Conservation (phyloP, 2,113 vertebrate genomes). For the Larimichthys crocea region DNA sequence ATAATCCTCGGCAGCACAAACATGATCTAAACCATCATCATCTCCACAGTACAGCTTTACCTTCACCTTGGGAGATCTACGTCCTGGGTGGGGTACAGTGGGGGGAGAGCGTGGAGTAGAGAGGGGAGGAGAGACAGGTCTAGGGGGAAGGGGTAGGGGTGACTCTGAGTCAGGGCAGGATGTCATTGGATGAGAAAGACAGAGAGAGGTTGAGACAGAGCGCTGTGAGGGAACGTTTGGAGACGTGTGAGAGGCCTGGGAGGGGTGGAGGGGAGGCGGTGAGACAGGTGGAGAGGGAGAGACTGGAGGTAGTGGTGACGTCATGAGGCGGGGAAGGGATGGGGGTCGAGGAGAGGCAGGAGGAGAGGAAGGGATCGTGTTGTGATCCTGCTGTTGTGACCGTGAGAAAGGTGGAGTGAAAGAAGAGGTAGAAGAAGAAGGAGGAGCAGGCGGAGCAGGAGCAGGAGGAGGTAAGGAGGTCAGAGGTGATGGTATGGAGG, state of each 20-base stretch:
- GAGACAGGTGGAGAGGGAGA: conserved; percentile 41
- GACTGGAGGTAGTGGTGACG: conserved; percentile 34
- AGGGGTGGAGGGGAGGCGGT: conserved; percentile 14
- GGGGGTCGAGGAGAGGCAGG: conserved; percentile 50
- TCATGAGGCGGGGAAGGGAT: conserved; percentile 44
- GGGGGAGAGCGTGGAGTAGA: conserved; percentile 83
- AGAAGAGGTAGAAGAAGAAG: conserved; percentile 29
- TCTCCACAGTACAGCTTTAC: conserved; percentile 83
- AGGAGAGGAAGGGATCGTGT: conserved; percentile 25
- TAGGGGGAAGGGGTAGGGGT: conserved; percentile 48
- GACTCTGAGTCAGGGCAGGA: conserved; percentile 59
- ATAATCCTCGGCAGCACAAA: conserved; percentile 6
- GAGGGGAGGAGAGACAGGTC: conserved; percentile 51
- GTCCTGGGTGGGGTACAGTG: conserved; percentile 82
- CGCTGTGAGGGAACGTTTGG: conserved; percentile 17
- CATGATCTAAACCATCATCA: conserved; percentile 12
- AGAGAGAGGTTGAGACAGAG: conserved; percentile 22
- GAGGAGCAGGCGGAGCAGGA: background rate
- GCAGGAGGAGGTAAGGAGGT: conserved; percentile 63
- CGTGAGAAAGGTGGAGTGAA: conserved; percentile 33
- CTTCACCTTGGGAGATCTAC: conserved; percentile 88
- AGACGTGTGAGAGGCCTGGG: conserved; percentile 18
- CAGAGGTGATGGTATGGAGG: conserved; percentile 76
- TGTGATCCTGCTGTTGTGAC: conserved; percentile 37
- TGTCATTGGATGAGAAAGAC: conserved; percentile 26